These are phyloP conservation scores for Magallana angulata DNA, from an alignment of 1,140 invertebrate species.

Conservation along the genomic window DNA sequence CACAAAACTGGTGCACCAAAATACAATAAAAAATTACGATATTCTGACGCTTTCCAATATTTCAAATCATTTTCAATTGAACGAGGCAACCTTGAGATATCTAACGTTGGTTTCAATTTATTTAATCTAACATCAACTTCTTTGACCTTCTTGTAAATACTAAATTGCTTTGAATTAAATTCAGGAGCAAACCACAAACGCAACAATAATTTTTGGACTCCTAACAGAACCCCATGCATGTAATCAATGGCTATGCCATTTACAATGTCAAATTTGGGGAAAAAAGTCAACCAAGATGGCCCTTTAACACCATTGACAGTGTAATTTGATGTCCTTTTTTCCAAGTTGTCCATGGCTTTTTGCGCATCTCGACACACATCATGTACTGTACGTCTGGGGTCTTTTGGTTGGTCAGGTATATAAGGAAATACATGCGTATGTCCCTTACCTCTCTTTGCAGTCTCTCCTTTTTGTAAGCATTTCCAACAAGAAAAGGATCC, in stretches of 20 bases:
- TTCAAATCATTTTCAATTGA: constrained; percentile 50
- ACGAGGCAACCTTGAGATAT: constrained; percentile 46
- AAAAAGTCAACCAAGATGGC: constrained; percentile 53
- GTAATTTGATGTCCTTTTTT: neutral
- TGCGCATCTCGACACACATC: constrained; percentile 28
- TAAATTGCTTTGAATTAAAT: constrained; percentile 11
- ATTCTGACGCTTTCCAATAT: constrained; percentile 60
- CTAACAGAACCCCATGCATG: constrained; percentile 58
- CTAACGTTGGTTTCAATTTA: constrained; percentile 11
- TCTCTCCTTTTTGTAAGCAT: constrained; percentile 46
- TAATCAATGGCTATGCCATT: constrained; percentile 57
- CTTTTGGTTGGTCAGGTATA: constrained; percentile 20
- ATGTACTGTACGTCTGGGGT: constrained; percentile 36
- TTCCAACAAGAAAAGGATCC: constrained; percentile 56
- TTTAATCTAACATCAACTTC: neutral
- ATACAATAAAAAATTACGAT: constrained; percentile 50
- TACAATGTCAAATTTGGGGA: constrained; percentile 46
- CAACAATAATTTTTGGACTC: constrained; percentile 44
- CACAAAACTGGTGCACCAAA: constrained; percentile 41
- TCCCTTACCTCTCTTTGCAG: constrained; percentile 41
- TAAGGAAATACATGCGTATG: constrained; percentile 46
- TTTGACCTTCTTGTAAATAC: neutral
- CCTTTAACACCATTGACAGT: constrained; percentile 43
- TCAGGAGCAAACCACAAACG: constrained; percentile 43
- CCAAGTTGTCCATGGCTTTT: too few relatives aligned